phyloP scores from a whole-genome alignment of 2,797 vertebrate genomes.

The Channa striata region DNA sequence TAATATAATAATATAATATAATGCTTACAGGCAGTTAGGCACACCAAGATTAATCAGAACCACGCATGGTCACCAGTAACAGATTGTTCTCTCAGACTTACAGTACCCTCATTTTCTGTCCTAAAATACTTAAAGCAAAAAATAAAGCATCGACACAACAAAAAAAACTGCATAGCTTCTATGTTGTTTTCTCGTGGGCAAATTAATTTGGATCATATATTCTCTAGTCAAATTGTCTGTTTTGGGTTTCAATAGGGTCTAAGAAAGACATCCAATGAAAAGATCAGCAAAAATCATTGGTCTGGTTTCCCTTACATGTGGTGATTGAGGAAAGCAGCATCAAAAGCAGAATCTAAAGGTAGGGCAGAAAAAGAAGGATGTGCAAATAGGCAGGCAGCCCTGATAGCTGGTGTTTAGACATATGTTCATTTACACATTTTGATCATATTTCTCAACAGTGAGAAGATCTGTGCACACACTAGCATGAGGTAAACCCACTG shows the following conservation, averaged over 20 bases:
- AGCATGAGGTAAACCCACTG: constrained; percentile 1
- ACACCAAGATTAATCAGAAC: neutral
- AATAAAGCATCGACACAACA: neutral
- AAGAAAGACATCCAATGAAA: constrained; percentile 11
- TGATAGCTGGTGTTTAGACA: constrained; percentile 17
- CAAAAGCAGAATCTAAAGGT: neutral
- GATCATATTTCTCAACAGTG: constrained; percentile 4
- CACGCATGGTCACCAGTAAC: neutral
- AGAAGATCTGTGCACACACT: constrained; percentile 1
- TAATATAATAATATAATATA: neutral
- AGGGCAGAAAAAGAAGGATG: neutral
- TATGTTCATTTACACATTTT: constrained; percentile 7
- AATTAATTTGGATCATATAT: constrained; percentile 26
- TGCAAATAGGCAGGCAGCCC: neutral
- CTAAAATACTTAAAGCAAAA: neutral
- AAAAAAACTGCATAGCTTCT: constrained; percentile 5
- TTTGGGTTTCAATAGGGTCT: constrained; percentile 37
- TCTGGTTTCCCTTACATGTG: constrained; percentile 6
- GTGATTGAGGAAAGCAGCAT: neutral
- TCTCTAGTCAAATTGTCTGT: constrained; percentile 41
- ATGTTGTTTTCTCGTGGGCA: neutral
- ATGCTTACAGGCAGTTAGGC: neutral
- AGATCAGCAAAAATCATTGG: constrained; percentile 11
- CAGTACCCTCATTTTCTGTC: neutral
- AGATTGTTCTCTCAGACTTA: neutral